These are phyloP conservation scores for Sporophila hypoxantha DNA, from an alignment of 2,113 vertebrate species.

Conservation along the genomic window DNA sequence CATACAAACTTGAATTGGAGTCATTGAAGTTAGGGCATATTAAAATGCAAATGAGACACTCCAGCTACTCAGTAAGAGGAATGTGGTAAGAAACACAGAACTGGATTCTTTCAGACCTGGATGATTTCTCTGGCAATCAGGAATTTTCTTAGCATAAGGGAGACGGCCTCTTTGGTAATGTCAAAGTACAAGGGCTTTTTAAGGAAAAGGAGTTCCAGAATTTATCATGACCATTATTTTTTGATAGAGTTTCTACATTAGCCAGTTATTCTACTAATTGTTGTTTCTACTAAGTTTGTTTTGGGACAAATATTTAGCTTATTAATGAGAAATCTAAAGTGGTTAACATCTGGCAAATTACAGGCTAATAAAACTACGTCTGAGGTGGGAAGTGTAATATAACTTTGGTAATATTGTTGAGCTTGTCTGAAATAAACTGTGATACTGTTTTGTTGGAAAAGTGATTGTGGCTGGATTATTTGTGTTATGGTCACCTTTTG, in stretches of 20 bases:
- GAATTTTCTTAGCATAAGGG: neutral
- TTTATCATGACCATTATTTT: neutral
- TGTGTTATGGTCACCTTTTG: neutral
- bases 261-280: neutral
- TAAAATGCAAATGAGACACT: slow-evolving; percentile 7
- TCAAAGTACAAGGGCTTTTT: neutral
- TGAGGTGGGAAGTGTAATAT: neutral
- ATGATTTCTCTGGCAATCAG: neutral
- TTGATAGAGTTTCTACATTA: neutral
- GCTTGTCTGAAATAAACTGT: neutral
- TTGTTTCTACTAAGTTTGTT: neutral
- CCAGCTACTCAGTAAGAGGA: neutral
- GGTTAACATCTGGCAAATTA: neutral
- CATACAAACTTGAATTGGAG: neutral
- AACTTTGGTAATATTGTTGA: neutral
- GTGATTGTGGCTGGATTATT: neutral
- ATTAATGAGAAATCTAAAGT: neutral
- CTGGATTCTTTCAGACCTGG: neutral
- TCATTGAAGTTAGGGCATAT: neutral
- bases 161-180: accelerated
- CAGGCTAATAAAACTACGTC: neutral
- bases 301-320: neutral
- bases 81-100: neutral
- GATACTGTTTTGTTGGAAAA: neutral
- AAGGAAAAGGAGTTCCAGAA: neutral